Percentiles rank a stretch among this genome's conserved stretches.
Conservation (phyloP, 2,888 invertebrate genomes). For the Microplitis deprimator region DNA sequence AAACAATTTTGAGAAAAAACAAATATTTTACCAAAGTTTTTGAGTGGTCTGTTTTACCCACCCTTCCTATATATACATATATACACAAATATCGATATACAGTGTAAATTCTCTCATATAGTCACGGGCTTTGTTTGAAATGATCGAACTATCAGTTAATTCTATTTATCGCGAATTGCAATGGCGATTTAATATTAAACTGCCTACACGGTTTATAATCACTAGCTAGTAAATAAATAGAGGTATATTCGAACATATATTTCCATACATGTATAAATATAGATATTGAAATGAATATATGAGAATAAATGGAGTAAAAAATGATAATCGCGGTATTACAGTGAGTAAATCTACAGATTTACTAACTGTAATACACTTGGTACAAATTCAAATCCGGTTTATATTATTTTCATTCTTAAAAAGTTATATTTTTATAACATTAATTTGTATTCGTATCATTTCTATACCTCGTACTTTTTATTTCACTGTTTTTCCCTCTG, state of each 20-base stretch:
- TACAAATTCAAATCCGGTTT: neutral
- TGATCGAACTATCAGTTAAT: conserved; percentile 25
- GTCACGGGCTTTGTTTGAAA: neutral
- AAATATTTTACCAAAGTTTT: too few relatives aligned
- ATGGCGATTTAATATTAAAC: conserved; percentile 7
- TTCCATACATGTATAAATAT: neutral
- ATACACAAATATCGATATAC: neutral
- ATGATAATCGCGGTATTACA: neutral
- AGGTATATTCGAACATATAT: too few relatives aligned
- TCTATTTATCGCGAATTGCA: conserved; percentile 26
- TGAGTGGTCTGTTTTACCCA: neutral
- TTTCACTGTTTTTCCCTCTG: neutral
- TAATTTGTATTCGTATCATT: neutral
- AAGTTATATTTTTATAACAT: neutral
- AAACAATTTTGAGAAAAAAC: too few relatives aligned
- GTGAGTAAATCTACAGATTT: neutral
- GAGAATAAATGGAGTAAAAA: neutral
- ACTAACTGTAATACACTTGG: neutral
- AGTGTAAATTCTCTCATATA: neutral
- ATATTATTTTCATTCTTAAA: neutral
- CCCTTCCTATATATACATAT: neutral
- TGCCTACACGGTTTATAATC: conserved; percentile 2
- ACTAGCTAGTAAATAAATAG: conserved; percentile 2
- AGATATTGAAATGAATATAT: neutral
- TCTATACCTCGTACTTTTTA: neutral